Evolutionary conservation across 2,888 invertebrate species (phyloP), one percentile per base, ranked within the genome.

Genomic region (Sarcophaga subvicina): DNA sequence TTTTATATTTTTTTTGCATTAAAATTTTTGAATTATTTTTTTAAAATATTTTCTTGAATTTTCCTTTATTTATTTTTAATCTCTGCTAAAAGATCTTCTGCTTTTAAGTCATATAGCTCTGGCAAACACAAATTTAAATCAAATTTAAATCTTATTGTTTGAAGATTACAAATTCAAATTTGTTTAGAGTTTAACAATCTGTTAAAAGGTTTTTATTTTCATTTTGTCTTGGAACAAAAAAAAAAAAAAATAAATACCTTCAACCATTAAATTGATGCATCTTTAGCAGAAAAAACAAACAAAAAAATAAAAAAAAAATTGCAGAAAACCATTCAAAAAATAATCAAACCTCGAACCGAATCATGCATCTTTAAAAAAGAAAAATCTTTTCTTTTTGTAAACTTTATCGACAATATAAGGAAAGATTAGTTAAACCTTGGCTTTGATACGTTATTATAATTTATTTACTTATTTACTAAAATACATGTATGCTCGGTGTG

Each of bases 111-210:
- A 71, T 37, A 37, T 37, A 27, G 8, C 3, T 72, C 4, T 10
- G n/a, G 2, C 14, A 22, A 4, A 59, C 17, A 47, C n/a, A 73
- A 85, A 78, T 73, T 66, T 27, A 78, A 83, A 73, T 63, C 37
- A 78, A 80, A 86, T 83, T 75, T 71, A 81, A 81, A 81, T 87
- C 75, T 75, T 67, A 81, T 87, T 84, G 78, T 81, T 83, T 75
- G 10, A 45, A 81, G 80, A 84, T 87, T 84, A 37, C 70, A 81
- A 79, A 87, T 87, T 84, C 75, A 87, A 87, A 86, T 83, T 83
- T 86, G 62, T 75, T 78, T 37, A 70, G 60, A 83, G 80, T 63
- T 83, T 83, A 83, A 86, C 83, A 78, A 83, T 83, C 86, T 80
- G 82, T 66, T 60, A 75, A 78, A 71, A 64, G 27, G 70, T 45